Conservation (phyloP, 2,888 invertebrate species). For the Drosophila greeni region DNA sequence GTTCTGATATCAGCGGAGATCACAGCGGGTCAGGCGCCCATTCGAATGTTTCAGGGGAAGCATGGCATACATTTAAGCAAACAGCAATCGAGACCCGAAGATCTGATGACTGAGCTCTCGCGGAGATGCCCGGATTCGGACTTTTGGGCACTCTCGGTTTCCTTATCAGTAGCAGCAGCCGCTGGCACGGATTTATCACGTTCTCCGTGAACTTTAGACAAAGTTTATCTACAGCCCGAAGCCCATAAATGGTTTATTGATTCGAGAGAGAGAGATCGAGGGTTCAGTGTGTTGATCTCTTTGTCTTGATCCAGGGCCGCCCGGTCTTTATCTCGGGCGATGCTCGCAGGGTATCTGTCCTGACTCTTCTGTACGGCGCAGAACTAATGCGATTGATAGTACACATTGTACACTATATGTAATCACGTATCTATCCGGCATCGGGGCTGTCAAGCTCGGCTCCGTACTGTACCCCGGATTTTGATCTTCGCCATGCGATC, state of each 20-base stretch:
- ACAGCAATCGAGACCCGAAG: slow-evolving; percentile 39
- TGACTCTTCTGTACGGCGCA: slow-evolving; percentile 21
- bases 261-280: slow-evolving; percentile 26
- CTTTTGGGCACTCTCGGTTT: slow-evolving; percentile 31
- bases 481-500: slow-evolving; percentile 67
- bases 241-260: slow-evolving; percentile 45
- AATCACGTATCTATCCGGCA: slow-evolving; percentile 44
- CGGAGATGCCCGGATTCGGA: slow-evolving; percentile 43
- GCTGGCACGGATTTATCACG: slow-evolving; percentile 72
- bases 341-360: slow-evolving; percentile 28
- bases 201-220: slow-evolving; percentile 77
- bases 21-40: slow-evolving; percentile 57
- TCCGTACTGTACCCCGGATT: slow-evolving; percentile 53
- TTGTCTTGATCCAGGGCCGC: slow-evolving; percentile 48
- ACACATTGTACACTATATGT: slow-evolving; percentile 1
- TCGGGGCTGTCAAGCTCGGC: slow-evolving; percentile 49
- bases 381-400: slow-evolving; percentile 14
- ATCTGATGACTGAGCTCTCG: slow-evolving; percentile 7
- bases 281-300: slow-evolving; percentile 50
- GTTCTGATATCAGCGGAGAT: slow-evolving; percentile 64
- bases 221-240: slow-evolving; percentile 73
- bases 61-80: slow-evolving; percentile 54
- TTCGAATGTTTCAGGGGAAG: slow-evolving; percentile 17
- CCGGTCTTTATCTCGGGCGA: slow-evolving; percentile 23
- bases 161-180: slow-evolving; percentile 57